These are phyloP conservation scores for Manis pentadactyla DNA, from an alignment of 2,797 vertebrate species.

Conservation along the genomic window DNA sequence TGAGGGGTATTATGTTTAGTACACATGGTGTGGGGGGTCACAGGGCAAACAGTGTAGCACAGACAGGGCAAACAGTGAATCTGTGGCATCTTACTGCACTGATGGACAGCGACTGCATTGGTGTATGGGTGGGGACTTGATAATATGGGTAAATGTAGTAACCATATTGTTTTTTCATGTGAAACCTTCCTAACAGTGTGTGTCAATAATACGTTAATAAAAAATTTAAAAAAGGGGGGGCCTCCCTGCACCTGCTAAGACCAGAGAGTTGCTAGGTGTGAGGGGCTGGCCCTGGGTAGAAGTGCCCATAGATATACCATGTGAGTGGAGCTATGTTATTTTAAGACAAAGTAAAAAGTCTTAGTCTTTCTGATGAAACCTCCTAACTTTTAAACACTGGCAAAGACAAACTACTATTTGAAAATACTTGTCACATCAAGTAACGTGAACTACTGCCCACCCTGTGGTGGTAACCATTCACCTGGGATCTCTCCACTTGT, in stretches of 20 bases:
- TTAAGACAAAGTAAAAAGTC: neutral
- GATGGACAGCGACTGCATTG: too few species aligned
- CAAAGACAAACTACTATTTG: neutral
- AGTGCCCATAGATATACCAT: neutral
- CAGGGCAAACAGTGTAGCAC: too few species aligned
- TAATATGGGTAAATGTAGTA: too few species aligned
- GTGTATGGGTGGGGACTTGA: too few species aligned
- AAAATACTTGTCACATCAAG: neutral
- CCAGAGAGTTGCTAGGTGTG: neutral
- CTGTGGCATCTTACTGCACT: too few species aligned
- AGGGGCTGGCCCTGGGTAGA: neutral
- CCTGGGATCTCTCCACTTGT: neutral
- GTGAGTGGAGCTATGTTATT: neutral
- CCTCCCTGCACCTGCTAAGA: neutral
- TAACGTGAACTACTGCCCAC: neutral
- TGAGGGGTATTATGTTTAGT: too few species aligned
- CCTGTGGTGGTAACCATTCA: neutral
- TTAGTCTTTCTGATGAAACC: neutral
- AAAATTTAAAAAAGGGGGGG: too few species aligned
- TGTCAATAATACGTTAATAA: too few species aligned
- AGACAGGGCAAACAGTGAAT: too few species aligned
- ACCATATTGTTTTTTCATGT: too few species aligned
- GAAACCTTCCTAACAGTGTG: too few species aligned
- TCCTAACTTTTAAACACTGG: neutral
- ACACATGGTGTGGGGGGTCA: too few species aligned